Base-by-base conservation (phyloP, 2,888 invertebrate species). In the Zele albiditarsus region DNA sequence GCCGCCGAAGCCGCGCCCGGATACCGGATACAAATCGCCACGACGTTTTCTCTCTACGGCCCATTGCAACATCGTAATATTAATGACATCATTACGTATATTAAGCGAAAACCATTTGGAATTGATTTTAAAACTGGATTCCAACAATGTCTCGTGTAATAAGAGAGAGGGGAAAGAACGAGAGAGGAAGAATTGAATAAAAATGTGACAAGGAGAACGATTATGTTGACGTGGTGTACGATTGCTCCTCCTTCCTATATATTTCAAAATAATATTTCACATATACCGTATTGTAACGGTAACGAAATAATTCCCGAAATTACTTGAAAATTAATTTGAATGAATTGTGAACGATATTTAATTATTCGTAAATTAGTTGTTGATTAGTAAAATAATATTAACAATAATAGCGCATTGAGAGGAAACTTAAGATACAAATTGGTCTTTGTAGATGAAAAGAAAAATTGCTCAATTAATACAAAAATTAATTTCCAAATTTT, bases 91-190 rank as follows among this genome's bases (percentile, higher is more conserved):
- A 81, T 82, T 81, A 81, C 67, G 46, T 31, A 79, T 80, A 82
- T 80, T 81, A 83, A 83, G 73, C 75, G 80, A 76, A 25, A 38
- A 73, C 76, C 77, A 80, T 81, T 81, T 72, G 74, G 74, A 75
- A 75, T 77, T 77, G 76, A 82, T 80, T 78, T 80, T 79, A 79
- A 53, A 81, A 79, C 79, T 76, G 78, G 75, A 81, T 80, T 80
- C 79, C 81, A 63, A 79, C 78, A 79, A 79, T 80, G 72, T 75
- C 76, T 23, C 6, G 4, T 20, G 53, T 10, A 57, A 14, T 73
- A 57, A 23, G 33, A 27, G 10, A 31, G 57, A 69, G 10, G 49
- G 62, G 46, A 57, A 46, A 65, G 27, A 38, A 33, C 28, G 27
- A n/a, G n/a, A n/a, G n/a, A 23, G n/a, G 23, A 46, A 23, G 20